Evolutionary conservation across 2,888 invertebrate genomes (phyloP).

Genomic region (Sarcophaga subvicina): DNA sequence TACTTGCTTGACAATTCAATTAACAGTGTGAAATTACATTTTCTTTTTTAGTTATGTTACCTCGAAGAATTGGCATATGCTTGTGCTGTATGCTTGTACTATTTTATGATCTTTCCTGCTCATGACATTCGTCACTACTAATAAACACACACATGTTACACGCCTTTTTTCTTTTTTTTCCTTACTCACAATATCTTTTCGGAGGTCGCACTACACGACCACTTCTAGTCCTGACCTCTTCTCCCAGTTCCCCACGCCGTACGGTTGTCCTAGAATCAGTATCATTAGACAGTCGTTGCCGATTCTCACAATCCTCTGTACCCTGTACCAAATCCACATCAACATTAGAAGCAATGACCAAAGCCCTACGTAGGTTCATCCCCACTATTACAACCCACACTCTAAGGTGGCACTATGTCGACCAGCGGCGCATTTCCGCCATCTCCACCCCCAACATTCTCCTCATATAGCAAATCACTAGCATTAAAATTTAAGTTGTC

Average conservation of each 20-base stretch:
- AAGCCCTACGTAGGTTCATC: not conserved
- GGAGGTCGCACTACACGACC: constrained; percentile 7
- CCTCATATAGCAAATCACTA: constrained; percentile 12
- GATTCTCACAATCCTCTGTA: not conserved
- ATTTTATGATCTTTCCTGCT: too few relatives aligned
- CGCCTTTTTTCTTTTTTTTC: not conserved
- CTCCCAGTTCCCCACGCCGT: too few relatives aligned
- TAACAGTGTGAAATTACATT: too few relatives aligned
- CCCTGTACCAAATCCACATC: too few relatives aligned
- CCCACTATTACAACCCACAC: not conserved
- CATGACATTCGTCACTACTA: constrained; percentile 1
- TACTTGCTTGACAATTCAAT: too few relatives aligned
- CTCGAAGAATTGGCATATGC: too few relatives aligned
- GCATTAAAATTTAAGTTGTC: not conserved
- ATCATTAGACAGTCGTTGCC: not conserved
- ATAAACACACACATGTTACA: constrained; percentile 8
- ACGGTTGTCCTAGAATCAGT: not conserved
- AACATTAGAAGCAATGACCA: not conserved
- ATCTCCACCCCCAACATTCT: not conserved
- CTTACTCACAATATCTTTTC: not conserved
- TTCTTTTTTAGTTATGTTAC: too few relatives aligned
- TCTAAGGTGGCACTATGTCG: not conserved
- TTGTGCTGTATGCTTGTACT: too few relatives aligned
- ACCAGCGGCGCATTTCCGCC: not conserved
- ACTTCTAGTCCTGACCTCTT: not conserved